Evolutionary conservation across 2,888 invertebrate species (phyloP).

Genomic region (Lissonota sp.): DNA sequence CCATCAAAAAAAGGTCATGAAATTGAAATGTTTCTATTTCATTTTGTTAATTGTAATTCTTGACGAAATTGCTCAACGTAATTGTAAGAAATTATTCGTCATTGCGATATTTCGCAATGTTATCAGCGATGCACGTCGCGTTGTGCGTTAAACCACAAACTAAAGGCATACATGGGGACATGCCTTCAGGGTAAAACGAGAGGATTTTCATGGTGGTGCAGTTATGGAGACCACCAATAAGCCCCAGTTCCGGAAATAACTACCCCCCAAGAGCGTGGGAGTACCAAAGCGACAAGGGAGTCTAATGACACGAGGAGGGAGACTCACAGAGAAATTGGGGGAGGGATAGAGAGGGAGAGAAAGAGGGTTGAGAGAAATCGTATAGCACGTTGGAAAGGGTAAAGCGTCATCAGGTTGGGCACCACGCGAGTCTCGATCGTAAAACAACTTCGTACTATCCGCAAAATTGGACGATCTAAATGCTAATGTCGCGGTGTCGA

Average conservation of each 20-base stretch:
- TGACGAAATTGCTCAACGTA: too few relatives aligned
- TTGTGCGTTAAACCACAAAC: too few relatives aligned
- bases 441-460: constrained; percentile 72
- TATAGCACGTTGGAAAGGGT: constrained; percentile 7
- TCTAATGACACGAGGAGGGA: constrained; percentile 8
- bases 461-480: constrained; percentile 75
- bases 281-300: neutral
- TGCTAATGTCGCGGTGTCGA: constrained; percentile 72
- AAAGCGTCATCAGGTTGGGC: constrained; percentile 29
- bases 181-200: neutral
- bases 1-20: too few relatives aligned
- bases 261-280: neutral
- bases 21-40: too few relatives aligned
- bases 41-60: too few relatives aligned
- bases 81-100: too few relatives aligned
- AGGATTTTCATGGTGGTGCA: neutral
- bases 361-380: neutral
- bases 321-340: neutral
- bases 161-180: neutral
- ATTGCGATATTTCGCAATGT: too few relatives aligned
- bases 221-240: constrained; percentile 28
- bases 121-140: too few relatives aligned
- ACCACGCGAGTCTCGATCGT: constrained; percentile 64
- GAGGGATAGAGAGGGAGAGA: constrained; percentile 3
- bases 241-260: constrained; percentile 33